Percentiles rank a stretch among this genome's conserved stretches.
Conservation (phyloP, 2,113 vertebrate genomes). For the Laticauda laticaudata region DNA sequence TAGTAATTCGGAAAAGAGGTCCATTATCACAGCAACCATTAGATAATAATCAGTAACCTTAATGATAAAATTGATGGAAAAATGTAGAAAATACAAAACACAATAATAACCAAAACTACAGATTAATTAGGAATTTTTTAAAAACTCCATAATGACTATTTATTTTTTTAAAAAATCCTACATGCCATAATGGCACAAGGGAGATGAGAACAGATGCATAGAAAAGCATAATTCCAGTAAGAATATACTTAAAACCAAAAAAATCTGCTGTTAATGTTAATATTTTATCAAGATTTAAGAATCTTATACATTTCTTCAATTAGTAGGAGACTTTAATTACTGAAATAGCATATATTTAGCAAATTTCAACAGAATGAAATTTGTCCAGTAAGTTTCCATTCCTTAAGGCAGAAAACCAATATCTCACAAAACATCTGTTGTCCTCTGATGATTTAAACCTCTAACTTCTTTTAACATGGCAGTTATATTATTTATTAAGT, state of each 20-base stretch:
- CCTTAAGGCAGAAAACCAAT: background rate
- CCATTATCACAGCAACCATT: slow-evolving; percentile 66
- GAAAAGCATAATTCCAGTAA: background rate
- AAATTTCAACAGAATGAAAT: background rate
- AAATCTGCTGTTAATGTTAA: background rate
- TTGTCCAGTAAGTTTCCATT: background rate
- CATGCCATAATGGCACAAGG: background rate
- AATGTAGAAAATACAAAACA: slow-evolving; percentile 35
- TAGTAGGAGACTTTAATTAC: background rate
- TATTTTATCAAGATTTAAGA: background rate
- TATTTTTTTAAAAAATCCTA: background rate
- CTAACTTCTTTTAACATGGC: background rate
- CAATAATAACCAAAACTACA: background rate
- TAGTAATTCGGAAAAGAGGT: slow-evolving; percentile 64
- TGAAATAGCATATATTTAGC: background rate
- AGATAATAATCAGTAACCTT: slow-evolving; percentile 57
- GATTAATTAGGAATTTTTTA: background rate
- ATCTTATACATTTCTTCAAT: background rate
- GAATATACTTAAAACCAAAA: background rate
- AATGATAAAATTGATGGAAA: slow-evolving; percentile 52
- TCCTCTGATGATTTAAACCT: slow-evolving; percentile 3
- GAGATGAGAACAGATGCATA: background rate
- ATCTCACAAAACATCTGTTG: background rate
- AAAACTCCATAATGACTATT: background rate
- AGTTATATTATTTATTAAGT: background rate